Evolutionary conservation across 2,888 invertebrate genomes (phyloP).

Genomic region (Pseudoips prasinana): DNA sequence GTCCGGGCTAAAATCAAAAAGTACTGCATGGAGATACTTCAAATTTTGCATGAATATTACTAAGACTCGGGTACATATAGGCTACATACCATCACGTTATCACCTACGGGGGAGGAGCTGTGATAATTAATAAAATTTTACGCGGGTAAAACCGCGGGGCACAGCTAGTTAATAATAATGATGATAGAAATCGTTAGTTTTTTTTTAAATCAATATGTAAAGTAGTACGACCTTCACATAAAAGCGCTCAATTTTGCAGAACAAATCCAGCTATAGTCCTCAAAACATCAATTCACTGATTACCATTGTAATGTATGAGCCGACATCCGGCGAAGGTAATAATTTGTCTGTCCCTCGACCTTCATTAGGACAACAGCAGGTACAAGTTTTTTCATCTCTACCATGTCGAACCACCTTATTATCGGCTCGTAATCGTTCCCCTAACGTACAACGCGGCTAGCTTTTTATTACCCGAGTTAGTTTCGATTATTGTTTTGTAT

Average conservation of each 20-base stretch:
- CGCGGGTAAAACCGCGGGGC: no score
- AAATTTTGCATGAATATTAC: no score
- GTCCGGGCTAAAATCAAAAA: no score
- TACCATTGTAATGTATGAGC: constrained; percentile 39
- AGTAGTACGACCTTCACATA: no score
- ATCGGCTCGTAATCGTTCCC: constrained; percentile 52
- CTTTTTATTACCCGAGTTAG: constrained; percentile 48
- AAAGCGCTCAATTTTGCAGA: constrained; percentile 12
- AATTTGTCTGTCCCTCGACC: constrained; percentile 55
- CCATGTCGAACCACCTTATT: constrained; percentile 53
- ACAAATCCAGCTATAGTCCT: constrained; percentile 19
- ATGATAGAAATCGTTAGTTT: no score
- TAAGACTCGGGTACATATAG: no score
- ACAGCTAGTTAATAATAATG: no score
- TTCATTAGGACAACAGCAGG: constrained; percentile 66
- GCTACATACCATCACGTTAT: no score
- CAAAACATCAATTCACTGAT: constrained; percentile 29
- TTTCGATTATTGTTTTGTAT: constrained; percentile 27
- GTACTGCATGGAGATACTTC: no score
- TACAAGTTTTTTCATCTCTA: constrained; percentile 63
- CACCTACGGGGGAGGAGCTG: no score
- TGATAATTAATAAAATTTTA: no score
- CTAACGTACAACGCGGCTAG: constrained; percentile 42
- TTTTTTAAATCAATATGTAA: no score
- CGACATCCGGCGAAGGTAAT: constrained; percentile 43